Conservation (phyloP, 1,140 invertebrate genomes). For the Drosophila sp. region DNA sequence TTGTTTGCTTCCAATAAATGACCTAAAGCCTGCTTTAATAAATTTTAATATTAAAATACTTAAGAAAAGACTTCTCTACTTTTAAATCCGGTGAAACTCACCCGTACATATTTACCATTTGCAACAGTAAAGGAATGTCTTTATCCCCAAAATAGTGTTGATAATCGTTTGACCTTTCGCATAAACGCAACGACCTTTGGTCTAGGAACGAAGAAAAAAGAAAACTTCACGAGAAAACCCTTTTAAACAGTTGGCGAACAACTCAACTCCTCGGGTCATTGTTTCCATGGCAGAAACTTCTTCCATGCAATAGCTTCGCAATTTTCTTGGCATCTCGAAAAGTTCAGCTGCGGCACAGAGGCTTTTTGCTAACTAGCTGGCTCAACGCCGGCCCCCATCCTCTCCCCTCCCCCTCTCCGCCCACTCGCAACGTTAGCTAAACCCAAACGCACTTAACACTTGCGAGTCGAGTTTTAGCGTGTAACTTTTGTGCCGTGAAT, state of each 20-base stretch:
- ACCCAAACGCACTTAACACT: slow-evolving; percentile 79
- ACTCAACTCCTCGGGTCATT: slow-evolving; percentile 54
- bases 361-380: slow-evolving; percentile 71
- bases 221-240: slow-evolving; percentile 36
- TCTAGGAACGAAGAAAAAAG: background rate
- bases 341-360: slow-evolving; percentile 70
- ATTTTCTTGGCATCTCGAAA: slow-evolving; percentile 73
- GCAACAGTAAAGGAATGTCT: background rate
- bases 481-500: slow-evolving; percentile 70
- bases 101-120: too few species aligned
- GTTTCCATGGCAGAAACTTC: slow-evolving; percentile 63
- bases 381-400: background rate
- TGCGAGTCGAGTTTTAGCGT: slow-evolving; percentile 71
- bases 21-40: too few species aligned
- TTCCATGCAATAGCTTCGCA: slow-evolving; percentile 71
- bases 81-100: too few species aligned
- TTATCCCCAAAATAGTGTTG: slow-evolving; percentile 20
- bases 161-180: slow-evolving; percentile 47
- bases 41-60: too few species aligned
- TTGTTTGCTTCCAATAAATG: too few species aligned
- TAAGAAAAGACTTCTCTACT: too few species aligned
- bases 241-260: slow-evolving; percentile 43
- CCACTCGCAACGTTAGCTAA: slow-evolving; percentile 51
- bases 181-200: slow-evolving; percentile 14
- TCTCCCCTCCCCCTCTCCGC: background rate